Conservation (phyloP, 1,140 invertebrate species). For the Condylostylus longicornis region DNA sequence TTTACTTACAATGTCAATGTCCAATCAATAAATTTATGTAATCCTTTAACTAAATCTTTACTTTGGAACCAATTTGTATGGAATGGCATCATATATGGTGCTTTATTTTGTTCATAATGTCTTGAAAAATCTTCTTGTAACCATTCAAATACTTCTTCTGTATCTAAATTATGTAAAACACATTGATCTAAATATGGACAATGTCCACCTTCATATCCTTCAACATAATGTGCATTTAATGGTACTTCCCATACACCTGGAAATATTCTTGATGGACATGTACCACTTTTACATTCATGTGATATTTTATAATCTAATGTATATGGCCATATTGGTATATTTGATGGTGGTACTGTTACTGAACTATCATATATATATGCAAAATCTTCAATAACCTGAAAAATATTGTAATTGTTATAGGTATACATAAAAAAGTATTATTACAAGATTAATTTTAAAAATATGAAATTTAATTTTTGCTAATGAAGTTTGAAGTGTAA, state of each 20-base stretch:
- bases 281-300: constrained; percentile 81
- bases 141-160: constrained; percentile 78
- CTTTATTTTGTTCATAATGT: constrained; percentile 72
- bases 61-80: constrained; percentile 92
- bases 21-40: constrained; percentile 79
- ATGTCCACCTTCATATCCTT: constrained; percentile 76
- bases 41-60: constrained; percentile 64
- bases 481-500: too few relatives aligned
- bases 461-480: too few relatives aligned
- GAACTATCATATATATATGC: constrained; percentile 86
- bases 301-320: constrained; percentile 83
- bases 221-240: constrained; percentile 78
- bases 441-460: too few relatives aligned
- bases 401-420: too few relatives aligned
- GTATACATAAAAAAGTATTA: too few relatives aligned
- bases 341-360: constrained; percentile 65
- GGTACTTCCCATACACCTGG: constrained; percentile 90
- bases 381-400: constrained; percentile 71
- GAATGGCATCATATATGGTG: constrained; percentile 87
- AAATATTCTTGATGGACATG: constrained; percentile 80
- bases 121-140: constrained; percentile 78
- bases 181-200: constrained; percentile 89
- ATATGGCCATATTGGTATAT: constrained; percentile 84
- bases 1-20: constrained; percentile 53
- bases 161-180: constrained; percentile 75